Base-by-base conservation (phyloP, 1,140 invertebrate genomes). In the Lepidurus couesii region DNA sequence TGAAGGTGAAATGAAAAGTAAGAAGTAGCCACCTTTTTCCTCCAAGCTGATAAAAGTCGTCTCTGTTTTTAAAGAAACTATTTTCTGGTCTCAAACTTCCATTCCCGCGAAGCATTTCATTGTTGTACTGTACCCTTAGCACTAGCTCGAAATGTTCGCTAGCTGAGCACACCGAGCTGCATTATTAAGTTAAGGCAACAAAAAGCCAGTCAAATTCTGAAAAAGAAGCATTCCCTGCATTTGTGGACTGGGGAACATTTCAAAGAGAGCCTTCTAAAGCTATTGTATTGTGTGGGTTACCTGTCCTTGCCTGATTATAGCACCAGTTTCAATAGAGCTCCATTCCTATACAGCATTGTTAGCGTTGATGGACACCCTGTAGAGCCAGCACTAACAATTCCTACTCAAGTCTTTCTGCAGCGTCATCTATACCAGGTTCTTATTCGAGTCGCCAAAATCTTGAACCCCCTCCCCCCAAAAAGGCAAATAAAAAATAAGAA, bases 261-360 rank as follows among this genome's bases (percentile, higher is more conserved):
- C 16, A 65, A 65, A 65, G 53, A 65, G 9, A 1, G 9, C 21
- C 21, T 65, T 65, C 53, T 65, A 65, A 65, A 65, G 13, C 53
- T 65, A 65, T 65, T 65, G 53, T 65, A 13, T 65, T 21, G 16
- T 65, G 53, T 65, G 53, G 53, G 53, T 65, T 65, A 65, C 53
- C 53, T 65, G 53, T 65, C 53, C 53, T 65, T 65, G 53, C 53
- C 53, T 65, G 53, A 65, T 65, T 65, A 65, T 65, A 65, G 53
- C 53, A 65, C 53, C 53, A 65, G 53, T 65, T 65, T 65, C 53
- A 65, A 65, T 65, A 65, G 53, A 65, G 53, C 53, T 65, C 53
- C 53, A 65, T 65, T 65, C 53, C 53, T 65, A n/a, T 65, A 65
- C 53, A 65, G 10, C 53, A 65, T 65, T 65, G 53, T 65, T 65